These are phyloP conservation scores for Theonella swinhoei DNA, from an alignment of 37 sponge, comb jelly and placozoan genomes.

Conservation along the genomic window DNA sequence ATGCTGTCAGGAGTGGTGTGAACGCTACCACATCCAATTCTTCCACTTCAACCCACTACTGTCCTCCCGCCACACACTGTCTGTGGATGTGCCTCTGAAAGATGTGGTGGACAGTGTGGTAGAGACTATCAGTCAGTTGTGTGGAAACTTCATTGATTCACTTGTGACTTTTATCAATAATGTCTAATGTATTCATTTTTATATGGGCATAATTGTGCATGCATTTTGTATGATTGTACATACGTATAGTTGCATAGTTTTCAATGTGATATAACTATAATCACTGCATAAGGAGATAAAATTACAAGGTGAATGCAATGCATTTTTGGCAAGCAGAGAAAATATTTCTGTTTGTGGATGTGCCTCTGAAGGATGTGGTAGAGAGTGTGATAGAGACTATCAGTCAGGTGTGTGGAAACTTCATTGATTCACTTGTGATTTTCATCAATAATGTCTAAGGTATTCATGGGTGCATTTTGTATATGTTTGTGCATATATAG, in stretches of 20 bases:
- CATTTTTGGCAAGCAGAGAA: too few relatives aligned
- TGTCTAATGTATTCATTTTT: too few relatives aligned
- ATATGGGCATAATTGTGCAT: too few relatives aligned
- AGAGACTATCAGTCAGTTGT: neutral
- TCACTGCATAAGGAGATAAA: too few relatives aligned
- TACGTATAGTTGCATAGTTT: too few relatives aligned
- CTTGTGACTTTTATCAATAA: neutral
- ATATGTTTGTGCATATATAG: too few relatives aligned
- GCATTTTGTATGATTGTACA: too few relatives aligned
- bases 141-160: neutral
- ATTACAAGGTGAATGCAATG: too few relatives aligned
- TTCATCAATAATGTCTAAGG: too few relatives aligned
- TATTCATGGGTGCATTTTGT: too few relatives aligned
- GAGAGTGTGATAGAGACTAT: slow-evolving; percentile 12
- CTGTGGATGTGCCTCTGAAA: neutral
- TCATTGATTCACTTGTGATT: neutral
- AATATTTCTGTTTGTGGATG: neutral
- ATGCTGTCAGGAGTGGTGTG: slow-evolving; percentile 27
- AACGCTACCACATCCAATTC: slow-evolving; percentile 6
- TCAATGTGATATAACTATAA: too few relatives aligned
- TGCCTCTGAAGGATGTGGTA: slow-evolving; percentile 1
- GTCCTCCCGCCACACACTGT: neutral
- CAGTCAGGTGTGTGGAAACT: neutral
- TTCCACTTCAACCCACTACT: slow-evolving; percentile 52
- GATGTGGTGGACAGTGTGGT: slow-evolving; percentile 8